A percentile compares a stretch with the other conserved stretches of the same genome.
Conservation (phyloP, 2,113 vertebrate species). For the Neolamprologus variostigma region DNA sequence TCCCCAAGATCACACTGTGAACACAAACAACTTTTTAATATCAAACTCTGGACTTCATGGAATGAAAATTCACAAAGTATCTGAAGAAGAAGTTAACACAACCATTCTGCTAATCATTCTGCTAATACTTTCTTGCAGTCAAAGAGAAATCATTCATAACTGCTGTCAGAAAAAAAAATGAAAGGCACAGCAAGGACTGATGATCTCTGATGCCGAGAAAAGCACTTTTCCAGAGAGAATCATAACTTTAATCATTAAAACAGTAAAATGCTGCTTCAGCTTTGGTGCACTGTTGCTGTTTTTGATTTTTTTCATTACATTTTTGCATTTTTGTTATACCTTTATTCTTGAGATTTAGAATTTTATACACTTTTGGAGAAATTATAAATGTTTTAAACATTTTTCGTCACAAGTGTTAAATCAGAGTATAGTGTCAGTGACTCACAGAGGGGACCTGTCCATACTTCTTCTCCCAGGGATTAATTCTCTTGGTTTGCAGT, state of each 20-base stretch:
- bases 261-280: not conserved
- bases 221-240: not conserved
- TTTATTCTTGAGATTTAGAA: not conserved
- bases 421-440: not conserved
- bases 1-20: slow-evolving; percentile 58
- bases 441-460: slow-evolving; percentile 72
- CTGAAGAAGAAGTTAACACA: not conserved
- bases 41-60: not conserved
- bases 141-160: not conserved
- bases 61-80: not conserved
- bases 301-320: not conserved
- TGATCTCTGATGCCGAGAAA: not conserved
- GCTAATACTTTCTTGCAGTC: not conserved
- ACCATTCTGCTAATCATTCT: not conserved
- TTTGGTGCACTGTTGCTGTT: not conserved
- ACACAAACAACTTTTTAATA: not conserved
- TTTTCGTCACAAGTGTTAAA: not conserved
- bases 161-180: not conserved
- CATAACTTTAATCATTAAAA: not conserved
- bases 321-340: not conserved
- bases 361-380: not conserved
- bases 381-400: not conserved
- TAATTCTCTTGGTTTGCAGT: slow-evolving; percentile 69
- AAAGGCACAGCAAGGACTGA: not conserved
- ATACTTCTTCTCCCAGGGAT: slow-evolving; percentile 71